phyloP scores from a whole-genome alignment of 2,113 vertebrate genomes.

The Poeciliopsis occidentalis region DNA sequence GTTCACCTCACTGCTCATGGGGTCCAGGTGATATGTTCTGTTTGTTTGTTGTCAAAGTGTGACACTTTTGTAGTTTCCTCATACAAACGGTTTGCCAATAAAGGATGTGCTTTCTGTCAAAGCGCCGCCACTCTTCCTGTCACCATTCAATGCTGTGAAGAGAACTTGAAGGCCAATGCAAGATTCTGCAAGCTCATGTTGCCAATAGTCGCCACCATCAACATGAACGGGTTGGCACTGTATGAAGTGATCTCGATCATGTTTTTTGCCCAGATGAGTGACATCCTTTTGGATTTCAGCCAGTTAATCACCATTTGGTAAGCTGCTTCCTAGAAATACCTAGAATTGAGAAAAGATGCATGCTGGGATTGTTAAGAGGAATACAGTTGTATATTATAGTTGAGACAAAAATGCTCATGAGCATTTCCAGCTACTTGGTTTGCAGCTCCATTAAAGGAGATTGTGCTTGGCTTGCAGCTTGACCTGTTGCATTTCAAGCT shows the following conservation, averaged over 20 bases:
- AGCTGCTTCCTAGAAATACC: not conserved
- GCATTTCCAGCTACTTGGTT: too few species aligned
- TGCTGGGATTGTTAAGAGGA: too few species aligned
- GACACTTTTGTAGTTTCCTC: too few species aligned
- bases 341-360: not conserved
- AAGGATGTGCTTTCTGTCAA: not conserved
- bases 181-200: not conserved
- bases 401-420: not conserved
- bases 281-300: not conserved
- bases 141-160: not conserved
- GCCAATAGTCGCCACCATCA: not conserved
- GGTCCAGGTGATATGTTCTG: not conserved
- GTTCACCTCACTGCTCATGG: not conserved
- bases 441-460: too few species aligned
- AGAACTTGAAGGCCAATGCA: not conserved
- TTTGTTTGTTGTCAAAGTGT: too few species aligned
- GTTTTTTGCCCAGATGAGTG: not conserved
- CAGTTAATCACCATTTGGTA: not conserved
- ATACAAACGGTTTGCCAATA: not conserved
- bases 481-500: not conserved
- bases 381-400: not conserved
- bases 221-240: not conserved
- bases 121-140: not conserved
- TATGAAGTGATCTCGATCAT: not conserved
- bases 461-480: not conserved